Evolutionary conservation across 2,888 invertebrate genomes (phyloP).

Genomic region (Camptogramma bilineatum): DNA sequence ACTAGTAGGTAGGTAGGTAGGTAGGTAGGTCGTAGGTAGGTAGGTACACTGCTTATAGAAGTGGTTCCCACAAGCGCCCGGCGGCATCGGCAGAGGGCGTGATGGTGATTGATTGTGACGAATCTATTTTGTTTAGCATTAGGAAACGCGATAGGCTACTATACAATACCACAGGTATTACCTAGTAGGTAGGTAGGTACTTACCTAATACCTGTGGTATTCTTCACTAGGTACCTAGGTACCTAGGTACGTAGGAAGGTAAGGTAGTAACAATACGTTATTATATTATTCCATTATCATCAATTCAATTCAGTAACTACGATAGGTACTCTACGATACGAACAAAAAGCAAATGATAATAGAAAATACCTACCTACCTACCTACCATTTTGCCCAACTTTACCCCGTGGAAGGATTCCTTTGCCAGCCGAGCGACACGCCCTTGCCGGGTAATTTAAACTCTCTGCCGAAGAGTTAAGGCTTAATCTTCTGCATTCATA

Average conservation of each 20-base stretch:
- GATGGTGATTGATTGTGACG: conserved; percentile 17
- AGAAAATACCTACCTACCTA: conserved; percentile 33
- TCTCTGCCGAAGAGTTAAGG: background rate
- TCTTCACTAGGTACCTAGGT: background rate
- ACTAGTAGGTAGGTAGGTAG: conserved; percentile 4
- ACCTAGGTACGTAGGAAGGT: background rate
- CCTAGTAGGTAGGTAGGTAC: background rate
- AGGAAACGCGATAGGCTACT: conserved; percentile 9
- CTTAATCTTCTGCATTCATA: background rate
- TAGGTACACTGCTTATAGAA: no score
- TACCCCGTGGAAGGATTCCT: conserved; percentile 33
- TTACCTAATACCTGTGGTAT: background rate
- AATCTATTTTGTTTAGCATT: conserved; percentile 8
- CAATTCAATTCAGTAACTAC: conserved; percentile 27
- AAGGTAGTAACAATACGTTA: no score
- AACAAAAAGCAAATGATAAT: conserved; percentile 43
- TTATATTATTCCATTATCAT: conserved; percentile 30
- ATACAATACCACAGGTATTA: no score
- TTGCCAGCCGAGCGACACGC: background rate
- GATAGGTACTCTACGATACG: background rate
- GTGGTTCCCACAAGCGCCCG: background rate
- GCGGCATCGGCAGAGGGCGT: background rate
- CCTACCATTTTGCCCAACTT: conserved; percentile 39
- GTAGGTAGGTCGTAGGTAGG: conserved; percentile 4
- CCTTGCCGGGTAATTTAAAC: conserved; percentile 10